phyloP scores from a whole-genome alignment of 2,888 invertebrate genomes.

The Sinopyrophorus schimmeli region DNA sequence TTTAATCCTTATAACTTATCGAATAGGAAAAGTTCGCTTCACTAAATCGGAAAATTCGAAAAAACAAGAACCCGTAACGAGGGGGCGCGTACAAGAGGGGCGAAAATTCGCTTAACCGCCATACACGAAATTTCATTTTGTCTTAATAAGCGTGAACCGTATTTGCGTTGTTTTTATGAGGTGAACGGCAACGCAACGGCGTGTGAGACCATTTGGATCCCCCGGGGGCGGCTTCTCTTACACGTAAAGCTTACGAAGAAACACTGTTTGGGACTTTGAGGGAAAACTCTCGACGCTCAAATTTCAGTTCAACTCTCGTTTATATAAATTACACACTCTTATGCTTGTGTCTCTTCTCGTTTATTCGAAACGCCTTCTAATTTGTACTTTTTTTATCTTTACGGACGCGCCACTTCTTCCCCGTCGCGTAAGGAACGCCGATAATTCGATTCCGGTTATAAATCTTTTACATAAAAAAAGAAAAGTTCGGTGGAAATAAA shows the following conservation, averaged over 20 bases:
- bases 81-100: conserved; percentile 26
- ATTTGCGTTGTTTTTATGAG: conserved; percentile 37
- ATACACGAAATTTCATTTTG: conserved; percentile 40
- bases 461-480: background rate
- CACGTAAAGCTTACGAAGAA: conserved; percentile 20
- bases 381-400: conserved; percentile 9
- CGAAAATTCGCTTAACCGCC: conserved; percentile 26
- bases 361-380: conserved; percentile 11
- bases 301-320: conserved; percentile 15
- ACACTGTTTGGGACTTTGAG: too few species aligned
- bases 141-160: conserved; percentile 37
- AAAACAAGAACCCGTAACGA: too few species aligned
- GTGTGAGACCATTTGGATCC: conserved; percentile 35
- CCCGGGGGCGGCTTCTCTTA: conserved; percentile 28
- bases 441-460: background rate
- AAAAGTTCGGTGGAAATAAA: background rate
- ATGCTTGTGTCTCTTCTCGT: conserved; percentile 8
- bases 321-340: conserved; percentile 15
- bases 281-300: conserved; percentile 22
- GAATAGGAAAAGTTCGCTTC: too few species aligned
- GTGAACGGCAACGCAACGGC: conserved; percentile 30
- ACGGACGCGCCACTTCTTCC: background rate
- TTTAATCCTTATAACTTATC: too few species aligned
- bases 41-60: too few species aligned
- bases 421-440: too few species aligned